A percentile compares a stretch with the other conserved stretches of the same genome.
phyloP scores from a whole-genome alignment of 2,113 vertebrate species.

The Gavia stellata region DNA sequence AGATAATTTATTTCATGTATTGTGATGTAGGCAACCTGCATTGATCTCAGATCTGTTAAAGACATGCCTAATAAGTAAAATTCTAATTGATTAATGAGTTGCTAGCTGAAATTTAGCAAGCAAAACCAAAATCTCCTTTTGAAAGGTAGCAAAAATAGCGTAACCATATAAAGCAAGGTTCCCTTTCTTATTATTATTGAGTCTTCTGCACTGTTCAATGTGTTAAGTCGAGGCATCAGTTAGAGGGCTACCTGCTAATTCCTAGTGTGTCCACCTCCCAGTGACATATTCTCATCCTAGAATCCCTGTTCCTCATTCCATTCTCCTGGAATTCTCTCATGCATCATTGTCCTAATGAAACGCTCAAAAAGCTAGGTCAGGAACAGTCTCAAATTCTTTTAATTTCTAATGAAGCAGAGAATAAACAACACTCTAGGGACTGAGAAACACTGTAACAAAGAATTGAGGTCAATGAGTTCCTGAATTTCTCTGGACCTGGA shows the following conservation, averaged over 20 bases:
- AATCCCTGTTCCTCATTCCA: neutral
- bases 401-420: conserved; percentile 30
- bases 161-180: neutral
- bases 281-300: neutral
- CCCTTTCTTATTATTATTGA: neutral
- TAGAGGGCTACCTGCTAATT: neutral
- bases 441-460: neutral
- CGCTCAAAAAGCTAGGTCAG: conserved; percentile 16
- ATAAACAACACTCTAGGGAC: conserved; percentile 16
- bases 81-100: neutral
- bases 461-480: conserved; percentile 16
- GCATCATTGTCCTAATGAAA: neutral
- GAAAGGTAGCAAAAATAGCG: neutral
- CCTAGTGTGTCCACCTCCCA: neutral
- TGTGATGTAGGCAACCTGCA: neutral
- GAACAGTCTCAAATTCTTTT: conserved; percentile 12
- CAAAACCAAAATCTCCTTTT: neutral
- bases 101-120: neutral
- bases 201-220: neutral
- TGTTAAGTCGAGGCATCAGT: neutral
- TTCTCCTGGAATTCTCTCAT: conserved; percentile 10
- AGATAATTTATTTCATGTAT: neutral
- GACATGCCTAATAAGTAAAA: neutral
- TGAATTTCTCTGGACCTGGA: neutral
- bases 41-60: neutral